A percentile compares a stretch with the other conserved stretches of the same genome.
phyloP scores from a whole-genome alignment of 2,113 vertebrate species.

The Pleuronectes platessa region DNA sequence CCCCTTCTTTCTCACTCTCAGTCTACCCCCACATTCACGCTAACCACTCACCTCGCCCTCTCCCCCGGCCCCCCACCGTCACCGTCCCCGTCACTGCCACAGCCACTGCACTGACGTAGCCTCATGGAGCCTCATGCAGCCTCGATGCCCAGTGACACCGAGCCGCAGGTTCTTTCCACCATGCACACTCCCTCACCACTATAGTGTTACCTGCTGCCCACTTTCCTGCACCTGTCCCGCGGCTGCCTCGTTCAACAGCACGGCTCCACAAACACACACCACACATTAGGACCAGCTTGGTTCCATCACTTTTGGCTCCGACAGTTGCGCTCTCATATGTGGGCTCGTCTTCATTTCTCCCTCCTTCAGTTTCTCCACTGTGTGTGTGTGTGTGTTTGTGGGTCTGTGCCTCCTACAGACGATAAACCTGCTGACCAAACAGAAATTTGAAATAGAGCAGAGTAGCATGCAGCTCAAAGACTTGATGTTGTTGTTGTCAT shows the following conservation, averaged over 20 bases:
- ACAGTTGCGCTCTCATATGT: conserved; percentile 29
- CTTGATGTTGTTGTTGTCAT: background rate
- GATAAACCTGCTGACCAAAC: conserved; percentile 27
- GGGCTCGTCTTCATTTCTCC: conserved; percentile 7
- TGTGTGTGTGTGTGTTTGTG: background rate
- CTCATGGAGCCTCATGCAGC: no score
- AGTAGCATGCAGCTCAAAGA: background rate
- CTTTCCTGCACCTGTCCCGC: conserved; percentile 40
- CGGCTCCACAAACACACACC: conserved; percentile 14
- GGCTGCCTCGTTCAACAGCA: background rate
- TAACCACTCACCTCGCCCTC: background rate
- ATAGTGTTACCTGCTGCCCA: conserved; percentile 25
- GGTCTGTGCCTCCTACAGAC: conserved; percentile 30
- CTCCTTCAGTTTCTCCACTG: conserved; percentile 69
- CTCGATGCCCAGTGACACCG: background rate
- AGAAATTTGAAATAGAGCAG: conserved; percentile 18
- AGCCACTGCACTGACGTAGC: background rate
- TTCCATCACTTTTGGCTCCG: conserved; percentile 49
- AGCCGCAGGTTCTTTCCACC: conserved; percentile 18
- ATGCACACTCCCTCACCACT: background rate
- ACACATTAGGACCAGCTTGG: background rate
- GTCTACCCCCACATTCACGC: conserved; percentile 14
- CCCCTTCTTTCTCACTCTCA: conserved; percentile 64
- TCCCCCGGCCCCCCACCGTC: background rate
- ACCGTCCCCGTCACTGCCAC: background rate